Evolutionary conservation across 1,140 invertebrate genomes (phyloP), one percentile per base, ranked within the genome.

Genomic region (Archegozetes longisetosus): DNA sequence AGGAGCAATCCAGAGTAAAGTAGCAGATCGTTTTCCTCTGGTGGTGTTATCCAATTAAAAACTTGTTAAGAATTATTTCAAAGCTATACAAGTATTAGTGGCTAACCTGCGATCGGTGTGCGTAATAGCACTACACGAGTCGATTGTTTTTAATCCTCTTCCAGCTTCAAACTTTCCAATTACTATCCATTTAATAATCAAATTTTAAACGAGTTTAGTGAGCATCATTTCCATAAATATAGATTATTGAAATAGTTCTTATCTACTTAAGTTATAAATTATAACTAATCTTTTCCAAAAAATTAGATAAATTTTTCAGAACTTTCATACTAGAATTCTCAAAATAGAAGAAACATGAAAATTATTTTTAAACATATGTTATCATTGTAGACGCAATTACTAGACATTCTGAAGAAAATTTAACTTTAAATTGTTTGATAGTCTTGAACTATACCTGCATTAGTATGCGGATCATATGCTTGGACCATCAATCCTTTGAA

Each of bases 81-180:
- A 40, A 9, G 6, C 17, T 40, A 17, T 40, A 9, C 6, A 40
- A n/a, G n/a, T n/a, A n/a, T n/a, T n/a, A n/a, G n/a, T n/a, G n/a
- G n/a, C n/a, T n/a, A 27, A 83, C 85, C 77, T 74, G n/a, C 82
- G 82, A 70, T 86, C 83, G 3, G 79, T 80, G 67, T 86, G 84
- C 13, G 84, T 86, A 61, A 85, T 78, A 26, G 83, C 78, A n/a
- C 82, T 78, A 69, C 84, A 86, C 70, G 86, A 84, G 0, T 80
- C 76, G 64, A 84, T 81, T 2, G 79, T 74, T 58, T 82, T 84
- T 0, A 82, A 83, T 65, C 85, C 85, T 0, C 79, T 76, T 0
- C 81, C 80, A 61, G 79, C 74, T 29, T 79, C 74, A 79, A 81
- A 86, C 9, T 77, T 73, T 12, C 84, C 84, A 29, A 85, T 74